Base-by-base conservation (phyloP, 1,140 invertebrate species). In the Papilio glaucus region DNA sequence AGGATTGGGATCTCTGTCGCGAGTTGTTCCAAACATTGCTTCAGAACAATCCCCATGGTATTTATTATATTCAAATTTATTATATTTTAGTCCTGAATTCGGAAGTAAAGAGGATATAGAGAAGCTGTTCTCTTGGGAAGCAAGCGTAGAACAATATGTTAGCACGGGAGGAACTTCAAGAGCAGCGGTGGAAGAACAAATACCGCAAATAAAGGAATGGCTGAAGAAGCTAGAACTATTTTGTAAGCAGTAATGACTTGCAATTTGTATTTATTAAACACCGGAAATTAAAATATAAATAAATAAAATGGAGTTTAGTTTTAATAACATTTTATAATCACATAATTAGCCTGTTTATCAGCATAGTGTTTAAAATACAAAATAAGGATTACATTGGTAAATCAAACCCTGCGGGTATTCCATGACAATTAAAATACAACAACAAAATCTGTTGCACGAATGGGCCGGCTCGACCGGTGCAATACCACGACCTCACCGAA, bases 101-200 rank as follows among this genome's bases (percentile, higher is more conserved):
- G 88, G 85, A 37, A 77, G 77, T 49, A 83, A 93, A 53, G 87
- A 93, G 18, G 94, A 95, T 72, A 73, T 95, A 9, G 71, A 78
- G 13, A 77, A 88, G 67, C 84, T 95, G 21, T 95, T 94, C 90
- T 93, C 94, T 38, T 95, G 94, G 83, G 93, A 94, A 78, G 87
- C 87, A 4, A 95, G 94, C 71, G 94, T 95, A 26, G 94, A 95
- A 80, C 94, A 95, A 74, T 95, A 95, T 79, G 88, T 91, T 65
- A 89, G 88, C 13, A 75, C 81, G 0, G 95, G 95, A 10, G 94
- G 95, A 13, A 95, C 94, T 0, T 78, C 90, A 3, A 77, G 74
- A 24, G 39, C 45, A 3, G 80, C 92, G 10, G 91, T 94, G 0
- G 9, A 78, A 13, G 41, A 87, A 0, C 93, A 94, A 76, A 77